phyloP scores from a whole-genome alignment of 2,113 vertebrate genomes.

The Piliocolobus tephrosceles region DNA sequence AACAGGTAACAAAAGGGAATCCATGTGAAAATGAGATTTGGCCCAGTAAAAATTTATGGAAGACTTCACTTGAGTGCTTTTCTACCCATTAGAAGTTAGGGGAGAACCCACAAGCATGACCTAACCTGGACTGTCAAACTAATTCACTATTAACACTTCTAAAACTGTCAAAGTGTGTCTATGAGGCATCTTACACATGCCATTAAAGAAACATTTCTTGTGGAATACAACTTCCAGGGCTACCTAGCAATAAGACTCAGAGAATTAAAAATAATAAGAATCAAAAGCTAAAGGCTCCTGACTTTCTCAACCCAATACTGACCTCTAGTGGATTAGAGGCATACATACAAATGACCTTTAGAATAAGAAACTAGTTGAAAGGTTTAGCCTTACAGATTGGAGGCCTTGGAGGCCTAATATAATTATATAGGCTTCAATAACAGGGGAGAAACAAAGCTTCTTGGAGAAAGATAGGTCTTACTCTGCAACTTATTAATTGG shows the following conservation, averaged over 20 bases:
- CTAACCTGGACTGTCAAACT: background rate
- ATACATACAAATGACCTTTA: conserved; percentile 22
- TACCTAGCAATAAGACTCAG: background rate
- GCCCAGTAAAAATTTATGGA: background rate
- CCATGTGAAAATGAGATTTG: background rate
- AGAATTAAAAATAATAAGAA: background rate
- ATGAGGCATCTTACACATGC: background rate
- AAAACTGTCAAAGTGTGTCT: background rate
- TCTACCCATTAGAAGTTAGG: background rate
- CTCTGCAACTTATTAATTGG: background rate
- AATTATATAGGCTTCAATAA: background rate
- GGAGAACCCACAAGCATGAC: background rate
- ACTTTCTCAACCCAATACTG: conserved; percentile 76
- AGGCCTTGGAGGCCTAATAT: background rate
- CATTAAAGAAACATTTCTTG: conserved; percentile 23
- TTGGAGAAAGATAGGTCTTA: background rate
- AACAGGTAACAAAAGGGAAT: background rate
- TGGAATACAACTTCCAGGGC: background rate
- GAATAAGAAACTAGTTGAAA: conserved; percentile 18
- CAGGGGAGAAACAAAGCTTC: background rate
- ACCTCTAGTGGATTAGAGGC: conserved; percentile 82
- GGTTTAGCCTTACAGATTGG: background rate
- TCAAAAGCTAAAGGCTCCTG: background rate
- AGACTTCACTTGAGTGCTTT: background rate
- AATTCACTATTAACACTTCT: background rate